Conservation (phyloP, 2,797 vertebrate species). For the Carapus acus region DNA sequence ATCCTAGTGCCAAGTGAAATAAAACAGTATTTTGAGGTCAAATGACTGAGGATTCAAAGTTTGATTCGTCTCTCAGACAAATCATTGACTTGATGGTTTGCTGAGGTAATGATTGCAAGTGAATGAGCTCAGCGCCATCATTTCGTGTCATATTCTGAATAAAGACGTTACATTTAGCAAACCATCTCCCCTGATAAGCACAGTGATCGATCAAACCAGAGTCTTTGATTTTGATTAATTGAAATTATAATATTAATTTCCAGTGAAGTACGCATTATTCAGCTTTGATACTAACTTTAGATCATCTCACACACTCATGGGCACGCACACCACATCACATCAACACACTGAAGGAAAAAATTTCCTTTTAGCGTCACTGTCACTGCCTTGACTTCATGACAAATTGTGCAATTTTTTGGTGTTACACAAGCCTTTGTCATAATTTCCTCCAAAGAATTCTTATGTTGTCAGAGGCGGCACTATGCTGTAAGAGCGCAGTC, state of each 20-base stretch:
- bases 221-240: no score
- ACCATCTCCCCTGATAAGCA: no score
- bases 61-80: neutral
- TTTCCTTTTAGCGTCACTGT: constrained; percentile 22
- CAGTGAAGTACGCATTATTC: constrained; percentile 10
- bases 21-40: no score
- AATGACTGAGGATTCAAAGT: no score
- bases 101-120: neutral
- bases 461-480: constrained; percentile 11
- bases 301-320: no score
- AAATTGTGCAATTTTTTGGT: constrained; percentile 15
- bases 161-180: no score
- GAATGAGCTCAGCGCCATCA: neutral
- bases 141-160: no score
- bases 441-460: constrained; percentile 57
- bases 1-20: no score
- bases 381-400: constrained; percentile 29
- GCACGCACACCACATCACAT: no score
- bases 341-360: neutral
- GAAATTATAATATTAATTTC: constrained; percentile 19
- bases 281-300: no score
- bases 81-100: neutral
- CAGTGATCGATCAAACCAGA: no score
- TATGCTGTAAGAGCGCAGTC: neutral
- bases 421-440: constrained; percentile 48